Evolutionary conservation across 2,797 vertebrate genomes (phyloP).

Genomic region (Harpagifer antarcticus): DNA sequence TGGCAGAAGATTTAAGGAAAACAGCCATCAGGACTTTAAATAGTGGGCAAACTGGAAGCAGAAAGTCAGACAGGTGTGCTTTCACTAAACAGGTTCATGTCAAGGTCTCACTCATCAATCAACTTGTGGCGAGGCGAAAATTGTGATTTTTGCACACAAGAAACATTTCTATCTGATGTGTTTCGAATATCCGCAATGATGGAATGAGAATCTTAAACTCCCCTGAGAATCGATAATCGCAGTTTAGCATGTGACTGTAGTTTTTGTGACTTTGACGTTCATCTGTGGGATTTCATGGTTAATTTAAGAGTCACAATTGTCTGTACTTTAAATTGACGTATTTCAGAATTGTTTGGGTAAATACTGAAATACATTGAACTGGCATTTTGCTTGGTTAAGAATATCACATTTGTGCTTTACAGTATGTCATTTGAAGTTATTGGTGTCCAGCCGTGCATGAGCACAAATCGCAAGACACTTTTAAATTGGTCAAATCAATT

Average conservation of each 20-base stretch:
- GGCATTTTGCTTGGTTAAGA: neutral
- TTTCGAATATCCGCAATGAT: neutral
- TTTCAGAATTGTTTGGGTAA: neutral
- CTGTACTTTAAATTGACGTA: neutral
- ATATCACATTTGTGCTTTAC: neutral
- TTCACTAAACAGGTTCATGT: neutral
- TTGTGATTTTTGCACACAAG: neutral
- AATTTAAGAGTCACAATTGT: neutral
- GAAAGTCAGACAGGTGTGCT: neutral
- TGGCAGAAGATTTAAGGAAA: neutral
- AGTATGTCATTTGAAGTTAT: too few species aligned
- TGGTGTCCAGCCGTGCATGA: too few species aligned
- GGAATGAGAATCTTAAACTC: neutral
- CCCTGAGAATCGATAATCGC: neutral
- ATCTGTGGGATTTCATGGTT: neutral
- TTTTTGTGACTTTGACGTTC: neutral
- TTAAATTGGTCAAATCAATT: too few species aligned
- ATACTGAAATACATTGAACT: neutral
- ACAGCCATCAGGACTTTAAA: neutral
- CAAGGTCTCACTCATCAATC: constrained; percentile 4
- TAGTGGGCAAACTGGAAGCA: neutral
- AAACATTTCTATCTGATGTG: neutral
- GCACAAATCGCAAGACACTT: too few species aligned
- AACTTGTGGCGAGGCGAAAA: neutral
- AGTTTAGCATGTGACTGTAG: neutral